A percentile compares a stretch with the other conserved stretches of the same genome.
phyloP scores from a whole-genome alignment of 2,797 vertebrate species.

The Euphonia xanthogaster region DNA sequence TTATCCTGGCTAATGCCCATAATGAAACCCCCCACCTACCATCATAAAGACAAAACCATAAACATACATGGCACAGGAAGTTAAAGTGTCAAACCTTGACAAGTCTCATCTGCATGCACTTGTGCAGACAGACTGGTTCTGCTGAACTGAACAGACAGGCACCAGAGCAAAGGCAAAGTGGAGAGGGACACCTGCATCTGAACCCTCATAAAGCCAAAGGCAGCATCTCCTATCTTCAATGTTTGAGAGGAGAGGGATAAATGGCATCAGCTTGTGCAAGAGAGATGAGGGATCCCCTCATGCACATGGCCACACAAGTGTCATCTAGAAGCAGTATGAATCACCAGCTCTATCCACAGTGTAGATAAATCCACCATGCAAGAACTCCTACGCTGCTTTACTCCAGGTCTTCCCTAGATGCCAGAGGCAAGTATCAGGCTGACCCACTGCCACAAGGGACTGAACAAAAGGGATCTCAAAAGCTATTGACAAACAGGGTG shows the following conservation, averaged over 20 bases:
- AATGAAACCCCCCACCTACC: background rate
- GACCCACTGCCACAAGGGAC: background rate
- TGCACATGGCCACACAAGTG: background rate
- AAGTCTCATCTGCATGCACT: background rate
- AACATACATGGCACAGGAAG: background rate
- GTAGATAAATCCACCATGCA: background rate
- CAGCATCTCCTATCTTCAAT: background rate
- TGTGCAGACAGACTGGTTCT: background rate
- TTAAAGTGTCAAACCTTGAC: background rate
- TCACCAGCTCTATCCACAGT: background rate
- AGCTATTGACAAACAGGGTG: background rate
- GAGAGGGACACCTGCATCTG: background rate
- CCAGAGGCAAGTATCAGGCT: background rate
- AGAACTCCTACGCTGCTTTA: fast-evolving
- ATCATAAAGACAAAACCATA: background rate
- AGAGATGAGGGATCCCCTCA: background rate
- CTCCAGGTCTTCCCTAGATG: background rate
- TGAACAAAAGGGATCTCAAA: background rate
- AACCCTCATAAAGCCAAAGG: background rate
- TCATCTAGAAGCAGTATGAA: background rate
- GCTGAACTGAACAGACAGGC: background rate
- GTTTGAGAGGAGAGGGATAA: background rate
- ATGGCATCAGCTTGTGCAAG: background rate
- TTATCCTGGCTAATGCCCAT: background rate
- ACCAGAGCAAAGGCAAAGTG: background rate